Evolutionary conservation across 2,113 vertebrate species (phyloP), one percentile per base, ranked within the genome.

Genomic region (Lonchura striata): DNA sequence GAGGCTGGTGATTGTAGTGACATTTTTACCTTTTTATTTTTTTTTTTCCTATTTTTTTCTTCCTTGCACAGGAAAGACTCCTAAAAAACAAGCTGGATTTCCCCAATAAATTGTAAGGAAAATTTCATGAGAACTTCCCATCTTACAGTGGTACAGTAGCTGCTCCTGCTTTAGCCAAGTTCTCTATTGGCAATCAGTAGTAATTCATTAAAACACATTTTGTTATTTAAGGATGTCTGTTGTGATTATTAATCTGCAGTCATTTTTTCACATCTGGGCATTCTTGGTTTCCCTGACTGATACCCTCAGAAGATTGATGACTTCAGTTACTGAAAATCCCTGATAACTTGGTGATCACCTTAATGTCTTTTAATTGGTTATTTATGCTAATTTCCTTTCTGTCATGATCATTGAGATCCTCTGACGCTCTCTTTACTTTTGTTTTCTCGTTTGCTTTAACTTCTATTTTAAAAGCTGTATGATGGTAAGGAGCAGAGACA

Each of bases 391-490:
- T 52, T 80, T 42, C 42, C 18, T 65, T 33, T 44, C 46, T 91
- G 39, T 31, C 37, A 31, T 0, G 2, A 37, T 64, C 49, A 47
- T 18, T 76, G 41, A 76, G n/a, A 44, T 87, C 37, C 41, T 95
- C 56, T 81, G 57, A 57, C 56, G 11, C 49, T 74, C 90, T 76
- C 46, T 93, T 95, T 86, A 64, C 69, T 92, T 93, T 60, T 89
- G 53, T 87, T 94, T 86, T 84, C 50, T 77, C 41, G 13, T 90
- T 76, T 90, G 21, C 44, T 90, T 86, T 75, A 72, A 54, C 57
- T 88, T 90, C 53, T 82, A 0, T 79, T 89, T 72, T 82, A 64
- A 85, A 94, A 93, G 44, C 59, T 10, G 23, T 44, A 7, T 56
- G 82, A 92, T 82, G n/a, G 44, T 84, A 69, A 95, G 86, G 74